Conservation (phyloP, 1,140 invertebrate genomes). For the Coboldia fuscipes region DNA sequence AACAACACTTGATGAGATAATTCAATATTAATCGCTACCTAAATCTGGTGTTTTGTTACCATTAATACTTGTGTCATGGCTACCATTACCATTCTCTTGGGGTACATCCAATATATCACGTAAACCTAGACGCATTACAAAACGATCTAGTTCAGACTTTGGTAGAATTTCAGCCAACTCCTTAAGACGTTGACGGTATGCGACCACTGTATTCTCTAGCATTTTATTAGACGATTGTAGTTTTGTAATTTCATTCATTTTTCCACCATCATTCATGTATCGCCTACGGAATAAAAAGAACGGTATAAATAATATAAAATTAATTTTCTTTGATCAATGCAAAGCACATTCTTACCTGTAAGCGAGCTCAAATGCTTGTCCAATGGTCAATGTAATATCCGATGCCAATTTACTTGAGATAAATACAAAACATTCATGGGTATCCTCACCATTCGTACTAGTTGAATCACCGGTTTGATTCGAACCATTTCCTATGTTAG, state of each 20-base stretch:
- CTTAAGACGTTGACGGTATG: conserved; percentile 27
- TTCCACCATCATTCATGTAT: conserved; percentile 23
- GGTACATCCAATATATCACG: conserved; percentile 17
- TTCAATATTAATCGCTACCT: background rate
- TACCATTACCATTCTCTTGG: conserved; percentile 6
- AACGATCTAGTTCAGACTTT: conserved; percentile 17
- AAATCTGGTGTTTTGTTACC: conserved; percentile 3
- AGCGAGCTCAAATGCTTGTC: conserved; percentile 93
- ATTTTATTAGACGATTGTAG: conserved; percentile 27
- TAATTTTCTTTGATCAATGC: background rate
- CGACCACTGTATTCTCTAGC: conserved; percentile 25
- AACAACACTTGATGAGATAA: background rate
- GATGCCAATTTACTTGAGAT: conserved; percentile 90
- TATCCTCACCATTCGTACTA: conserved; percentile 28
- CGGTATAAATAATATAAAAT: background rate
- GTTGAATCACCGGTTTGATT: conserved; percentile 5
- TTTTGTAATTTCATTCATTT: conserved; percentile 29
- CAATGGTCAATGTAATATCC: conserved; percentile 90
- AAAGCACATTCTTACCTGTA: conserved; percentile 35
- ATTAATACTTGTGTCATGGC: conserved; percentile 9
- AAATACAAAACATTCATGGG: conserved; percentile 89
- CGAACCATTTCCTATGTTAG: conserved; percentile 5
- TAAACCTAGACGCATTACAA: conserved; percentile 15
- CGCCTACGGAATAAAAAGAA: conserved; percentile 14
- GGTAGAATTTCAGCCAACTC: conserved; percentile 17